phyloP scores from a whole-genome alignment of 2,797 vertebrate genomes.

The Adelosebastes latens region DNA sequence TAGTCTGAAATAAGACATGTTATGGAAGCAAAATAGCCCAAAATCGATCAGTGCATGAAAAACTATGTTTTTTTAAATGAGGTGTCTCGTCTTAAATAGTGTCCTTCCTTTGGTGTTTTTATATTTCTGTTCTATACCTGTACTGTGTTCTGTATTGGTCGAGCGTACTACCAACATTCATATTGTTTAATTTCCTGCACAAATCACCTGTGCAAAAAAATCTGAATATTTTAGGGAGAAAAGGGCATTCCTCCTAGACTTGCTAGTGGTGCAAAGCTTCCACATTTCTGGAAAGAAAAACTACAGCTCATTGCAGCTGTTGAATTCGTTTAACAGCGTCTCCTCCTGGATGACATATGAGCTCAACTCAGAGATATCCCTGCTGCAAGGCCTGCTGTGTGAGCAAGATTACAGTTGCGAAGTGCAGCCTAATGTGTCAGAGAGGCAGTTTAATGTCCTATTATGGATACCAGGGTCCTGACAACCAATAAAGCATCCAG shows the following conservation, averaged over 20 bases:
- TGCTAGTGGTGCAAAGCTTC: background rate
- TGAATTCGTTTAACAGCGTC: conserved; percentile 32
- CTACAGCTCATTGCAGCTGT: conserved; percentile 25
- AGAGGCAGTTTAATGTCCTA: conserved; percentile 64
- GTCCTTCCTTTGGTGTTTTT: background rate
- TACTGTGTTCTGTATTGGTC: background rate
- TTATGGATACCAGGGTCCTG: conserved; percentile 62
- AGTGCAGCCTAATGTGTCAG: conserved; percentile 63
- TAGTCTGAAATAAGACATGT: too few species aligned
- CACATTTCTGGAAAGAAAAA: background rate
- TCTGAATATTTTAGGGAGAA: background rate
- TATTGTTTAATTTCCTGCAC: background rate
- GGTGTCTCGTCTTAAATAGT: background rate
- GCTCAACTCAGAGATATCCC: conserved; percentile 20
- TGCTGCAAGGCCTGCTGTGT: conserved; percentile 49
- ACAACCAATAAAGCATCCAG: conserved; percentile 70
- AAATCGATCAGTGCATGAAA: too few species aligned
- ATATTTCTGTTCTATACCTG: background rate
- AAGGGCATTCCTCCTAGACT: background rate
- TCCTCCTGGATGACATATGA: conserved; percentile 34
- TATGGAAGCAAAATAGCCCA: too few species aligned
- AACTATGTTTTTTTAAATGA: too few species aligned
- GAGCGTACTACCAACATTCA: background rate
- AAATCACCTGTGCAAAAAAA: background rate
- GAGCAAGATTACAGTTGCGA: conserved; percentile 67